Percentiles rank a stretch among this genome's conserved stretches.
Conservation (phyloP, 2,888 invertebrate genomes). For the Carpatolechia fugitivella region DNA sequence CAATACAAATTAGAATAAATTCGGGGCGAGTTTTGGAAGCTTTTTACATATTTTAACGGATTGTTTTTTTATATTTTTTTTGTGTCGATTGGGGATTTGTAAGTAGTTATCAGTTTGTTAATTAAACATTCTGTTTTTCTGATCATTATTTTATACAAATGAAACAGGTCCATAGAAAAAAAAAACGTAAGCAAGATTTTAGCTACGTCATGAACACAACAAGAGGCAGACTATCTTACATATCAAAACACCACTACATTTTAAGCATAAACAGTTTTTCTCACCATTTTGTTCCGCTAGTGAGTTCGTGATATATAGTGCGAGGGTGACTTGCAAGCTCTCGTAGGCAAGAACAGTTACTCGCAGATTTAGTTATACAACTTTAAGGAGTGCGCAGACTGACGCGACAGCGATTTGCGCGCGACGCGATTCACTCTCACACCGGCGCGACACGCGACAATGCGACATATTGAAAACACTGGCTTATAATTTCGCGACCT, state of each 20-base stretch:
- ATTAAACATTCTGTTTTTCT: too few relatives aligned
- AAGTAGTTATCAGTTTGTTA: not conserved
- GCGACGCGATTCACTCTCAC: too few relatives aligned
- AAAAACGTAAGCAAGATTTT: not conserved
- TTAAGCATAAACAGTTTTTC: not conserved
- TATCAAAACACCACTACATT: not conserved
- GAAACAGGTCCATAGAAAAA: too few relatives aligned
- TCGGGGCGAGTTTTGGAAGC: not conserved
- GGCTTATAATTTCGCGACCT: too few relatives aligned
- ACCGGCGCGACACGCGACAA: too few relatives aligned
- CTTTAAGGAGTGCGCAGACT: too few relatives aligned
- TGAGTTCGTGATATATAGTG: not conserved
- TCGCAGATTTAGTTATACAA: too few relatives aligned
- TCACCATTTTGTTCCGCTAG: not conserved
- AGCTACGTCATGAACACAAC: too few relatives aligned
- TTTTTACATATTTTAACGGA: not conserved
- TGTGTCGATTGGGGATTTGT: not conserved
- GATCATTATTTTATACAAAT: too few relatives aligned
- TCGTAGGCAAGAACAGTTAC: not conserved
- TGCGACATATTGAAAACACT: too few relatives aligned
- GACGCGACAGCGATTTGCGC: too few relatives aligned
- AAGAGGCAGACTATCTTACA: too few relatives aligned
- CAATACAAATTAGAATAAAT: not conserved
- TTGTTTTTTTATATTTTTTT: not conserved
- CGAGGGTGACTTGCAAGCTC: not conserved